A percentile compares a stretch with the other conserved stretches of the same genome.
Conservation (phyloP, 2,797 vertebrate genomes). For the Centroberyx gerrardi region DNA sequence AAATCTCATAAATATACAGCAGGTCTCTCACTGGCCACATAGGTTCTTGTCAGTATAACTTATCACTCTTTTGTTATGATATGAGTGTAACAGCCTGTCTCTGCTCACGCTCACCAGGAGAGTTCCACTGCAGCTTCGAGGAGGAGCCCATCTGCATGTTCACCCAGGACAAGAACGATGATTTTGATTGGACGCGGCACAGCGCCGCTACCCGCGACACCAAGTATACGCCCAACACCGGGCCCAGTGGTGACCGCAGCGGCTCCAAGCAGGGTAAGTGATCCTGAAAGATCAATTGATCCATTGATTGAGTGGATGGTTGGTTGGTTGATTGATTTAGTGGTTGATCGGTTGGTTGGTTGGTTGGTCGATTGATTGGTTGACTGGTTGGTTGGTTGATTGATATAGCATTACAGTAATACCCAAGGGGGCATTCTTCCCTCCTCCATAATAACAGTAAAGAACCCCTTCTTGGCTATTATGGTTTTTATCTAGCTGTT, state of each 20-base stretch:
- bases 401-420: not conserved
- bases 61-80: constrained; percentile 22
- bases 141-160: constrained; percentile 97
- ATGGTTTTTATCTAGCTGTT: no score
- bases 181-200: constrained; percentile 98
- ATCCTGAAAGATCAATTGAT: not conserved
- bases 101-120: constrained; percentile 85
- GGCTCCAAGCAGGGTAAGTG: constrained; percentile 96
- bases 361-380: not conserved
- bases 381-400: no score
- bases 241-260: constrained; percentile 92
- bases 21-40: constrained; percentile 42
- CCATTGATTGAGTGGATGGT: not conserved
- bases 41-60: constrained; percentile 23
- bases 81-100: constrained; percentile 29
- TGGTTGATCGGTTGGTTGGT: no score
- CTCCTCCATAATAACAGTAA: not conserved
- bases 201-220: constrained; percentile 96
- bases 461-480: no score
- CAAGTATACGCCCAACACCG: constrained; percentile 98
- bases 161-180: constrained; percentile 97
- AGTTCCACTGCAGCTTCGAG: constrained; percentile 99
- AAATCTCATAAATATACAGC: constrained; percentile 66
- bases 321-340: no score
- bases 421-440: not conserved